phyloP scores from a whole-genome alignment of 1,140 invertebrate genomes.

The Drosophila navojoa region DNA sequence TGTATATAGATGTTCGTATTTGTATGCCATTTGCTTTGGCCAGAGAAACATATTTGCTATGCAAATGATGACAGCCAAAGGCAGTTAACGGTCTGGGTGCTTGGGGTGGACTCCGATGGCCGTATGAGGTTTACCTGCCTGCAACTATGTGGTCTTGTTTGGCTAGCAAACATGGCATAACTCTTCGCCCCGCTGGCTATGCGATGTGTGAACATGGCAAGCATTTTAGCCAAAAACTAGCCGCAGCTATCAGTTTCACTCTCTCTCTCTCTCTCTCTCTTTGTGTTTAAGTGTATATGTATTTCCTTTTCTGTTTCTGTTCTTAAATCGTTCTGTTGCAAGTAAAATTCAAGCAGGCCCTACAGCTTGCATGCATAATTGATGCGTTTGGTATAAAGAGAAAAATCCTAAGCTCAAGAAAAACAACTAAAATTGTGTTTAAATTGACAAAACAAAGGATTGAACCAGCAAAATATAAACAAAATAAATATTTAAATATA shows the following conservation, averaged over 20 bases:
- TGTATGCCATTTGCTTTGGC: slow-evolving; percentile 17
- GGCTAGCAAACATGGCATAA: slow-evolving; percentile 24
- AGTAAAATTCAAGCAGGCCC: slow-evolving; percentile 11
- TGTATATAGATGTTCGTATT: slow-evolving; percentile 9
- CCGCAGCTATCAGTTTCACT: background rate
- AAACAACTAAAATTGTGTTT: background rate
- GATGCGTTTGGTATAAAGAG: slow-evolving; percentile 21
- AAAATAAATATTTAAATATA: background rate
- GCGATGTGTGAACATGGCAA: slow-evolving; percentile 33
- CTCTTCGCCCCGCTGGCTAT: slow-evolving; percentile 8
- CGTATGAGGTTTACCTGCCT: slow-evolving; percentile 3
- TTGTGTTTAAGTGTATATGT: background rate
- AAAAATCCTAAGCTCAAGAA: background rate
- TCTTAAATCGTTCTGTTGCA: background rate
- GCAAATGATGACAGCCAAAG: slow-evolving; percentile 46
- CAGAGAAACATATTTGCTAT: slow-evolving; percentile 44
- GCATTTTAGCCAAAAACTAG: slow-evolving; percentile 40
- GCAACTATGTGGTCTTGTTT: slow-evolving; percentile 30
- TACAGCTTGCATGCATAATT: slow-evolving; percentile 47
- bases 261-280: background rate
- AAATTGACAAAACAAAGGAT: background rate
- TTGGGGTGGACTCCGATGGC: background rate
- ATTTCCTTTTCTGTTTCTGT: background rate
- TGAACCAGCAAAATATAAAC: background rate
- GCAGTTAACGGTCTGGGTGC: background rate